phyloP scores from a whole-genome alignment of 2,113 vertebrate species.

The Rhinogobius similis region DNA sequence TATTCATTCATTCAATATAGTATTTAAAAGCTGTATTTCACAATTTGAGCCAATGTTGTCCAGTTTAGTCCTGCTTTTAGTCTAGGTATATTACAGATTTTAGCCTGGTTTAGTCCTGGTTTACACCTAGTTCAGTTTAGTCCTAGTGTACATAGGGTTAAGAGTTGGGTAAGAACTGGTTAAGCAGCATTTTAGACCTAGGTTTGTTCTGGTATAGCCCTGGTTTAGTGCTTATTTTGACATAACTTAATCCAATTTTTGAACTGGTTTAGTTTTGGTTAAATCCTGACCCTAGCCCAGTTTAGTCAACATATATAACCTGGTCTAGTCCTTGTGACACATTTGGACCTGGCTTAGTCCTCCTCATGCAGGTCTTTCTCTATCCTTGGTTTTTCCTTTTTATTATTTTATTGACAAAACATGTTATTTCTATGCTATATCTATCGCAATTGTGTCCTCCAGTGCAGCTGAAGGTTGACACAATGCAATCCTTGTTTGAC shows the following conservation, averaged over 20 bases:
- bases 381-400: neutral
- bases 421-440: too few species aligned
- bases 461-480: neutral
- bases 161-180: neutral
- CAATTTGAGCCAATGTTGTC: too few species aligned
- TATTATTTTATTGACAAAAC: too few species aligned
- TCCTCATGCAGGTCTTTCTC: neutral
- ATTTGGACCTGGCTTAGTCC: too few species aligned
- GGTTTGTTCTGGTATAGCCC: neutral
- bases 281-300: neutral
- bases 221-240: neutral
- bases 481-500: neutral
- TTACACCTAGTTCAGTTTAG: neutral
- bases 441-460: neutral
- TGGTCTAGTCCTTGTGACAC: neutral
- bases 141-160: neutral
- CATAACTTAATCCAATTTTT: neutral
- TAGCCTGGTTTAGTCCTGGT: neutral
- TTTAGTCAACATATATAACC: neutral
- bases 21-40: too few species aligned
- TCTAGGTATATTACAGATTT: neutral
- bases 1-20: too few species aligned
- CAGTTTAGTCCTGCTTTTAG: too few species aligned
- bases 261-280: neutral
- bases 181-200: too few species aligned